Conservation (phyloP, 2,888 invertebrate genomes). For the Endotricha flammealis region DNA sequence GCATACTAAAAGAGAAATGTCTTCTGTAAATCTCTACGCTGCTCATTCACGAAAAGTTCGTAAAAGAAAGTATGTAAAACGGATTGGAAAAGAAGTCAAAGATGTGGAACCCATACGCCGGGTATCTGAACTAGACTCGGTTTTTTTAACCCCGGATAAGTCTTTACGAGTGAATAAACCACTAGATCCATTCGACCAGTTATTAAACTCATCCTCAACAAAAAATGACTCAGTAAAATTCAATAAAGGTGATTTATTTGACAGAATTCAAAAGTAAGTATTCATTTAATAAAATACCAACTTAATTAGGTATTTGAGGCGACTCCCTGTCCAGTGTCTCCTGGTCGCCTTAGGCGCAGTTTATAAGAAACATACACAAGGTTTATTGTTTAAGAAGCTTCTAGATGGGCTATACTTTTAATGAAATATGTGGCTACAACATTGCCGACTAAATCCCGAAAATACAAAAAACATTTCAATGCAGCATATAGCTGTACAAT, state of each 20-base stretch:
- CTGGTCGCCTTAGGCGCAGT: too few relatives aligned
- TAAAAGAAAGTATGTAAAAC: slow-evolving; percentile 64
- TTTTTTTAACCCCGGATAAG: slow-evolving; percentile 62
- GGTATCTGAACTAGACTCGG: slow-evolving; percentile 35
- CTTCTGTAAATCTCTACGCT: slow-evolving; percentile 40
- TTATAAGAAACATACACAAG: too few relatives aligned
- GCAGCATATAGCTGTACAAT: too few relatives aligned
- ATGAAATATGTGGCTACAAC: too few relatives aligned
- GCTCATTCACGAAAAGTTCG: slow-evolving; percentile 47
- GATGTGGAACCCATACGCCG: slow-evolving; percentile 32
- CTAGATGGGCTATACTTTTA: too few relatives aligned
- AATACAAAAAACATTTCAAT: too few relatives aligned
- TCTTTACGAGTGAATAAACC: slow-evolving; percentile 62
- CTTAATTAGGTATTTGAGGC: too few relatives aligned
- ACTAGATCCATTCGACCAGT: slow-evolving; percentile 58
- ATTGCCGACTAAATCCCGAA: too few relatives aligned
- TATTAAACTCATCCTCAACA: slow-evolving; percentile 46
- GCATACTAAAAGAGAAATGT: slow-evolving; percentile 61
- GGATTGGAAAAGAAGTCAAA: slow-evolving; percentile 53
- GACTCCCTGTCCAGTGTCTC: too few relatives aligned
- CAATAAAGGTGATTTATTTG: slow-evolving; percentile 21
- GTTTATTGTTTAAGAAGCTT: too few relatives aligned
- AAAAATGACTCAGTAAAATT: slow-evolving; percentile 13
- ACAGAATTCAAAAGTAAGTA: slow-evolving; percentile 34
- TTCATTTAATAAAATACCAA: slow-evolving; percentile 5